A percentile compares a stretch with the other conserved stretches of the same genome.
Evolutionary conservation across 2,888 invertebrate species (phyloP).

Genomic region (Oscheius sp.): DNA sequence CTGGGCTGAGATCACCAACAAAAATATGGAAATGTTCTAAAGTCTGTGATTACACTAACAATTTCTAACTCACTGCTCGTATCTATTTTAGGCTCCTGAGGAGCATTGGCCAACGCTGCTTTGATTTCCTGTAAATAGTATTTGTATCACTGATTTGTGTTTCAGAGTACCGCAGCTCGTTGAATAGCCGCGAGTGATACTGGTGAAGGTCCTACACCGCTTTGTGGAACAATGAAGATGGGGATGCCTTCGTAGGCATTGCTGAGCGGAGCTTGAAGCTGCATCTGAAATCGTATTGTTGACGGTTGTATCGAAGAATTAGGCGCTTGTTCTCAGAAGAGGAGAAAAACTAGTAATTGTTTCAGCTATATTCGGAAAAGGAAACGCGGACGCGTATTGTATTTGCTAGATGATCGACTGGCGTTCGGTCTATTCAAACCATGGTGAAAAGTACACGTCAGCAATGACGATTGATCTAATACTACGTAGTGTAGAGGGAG

Average conservation of each 20-base stretch:
- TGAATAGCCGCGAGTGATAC: constrained; percentile 52
- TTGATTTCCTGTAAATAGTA: constrained; percentile 86
- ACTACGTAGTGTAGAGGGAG: constrained; percentile 25
- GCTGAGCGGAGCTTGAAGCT: constrained; percentile 32
- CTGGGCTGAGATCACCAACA: constrained; percentile 97
- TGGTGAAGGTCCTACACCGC: constrained; percentile 40
- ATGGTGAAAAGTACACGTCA: constrained; percentile 21
- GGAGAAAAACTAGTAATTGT: no score
- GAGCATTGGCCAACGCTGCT: constrained; percentile 97
- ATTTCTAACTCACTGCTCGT: constrained; percentile 81
- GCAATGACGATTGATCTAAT: constrained; percentile 31
- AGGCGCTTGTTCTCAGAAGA: no score
- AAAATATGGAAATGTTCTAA: constrained; percentile 96
- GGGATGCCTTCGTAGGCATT: constrained; percentile 55
- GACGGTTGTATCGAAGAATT: no score
- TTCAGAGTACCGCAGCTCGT: constrained; percentile 43
- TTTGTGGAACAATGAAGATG: constrained; percentile 52
- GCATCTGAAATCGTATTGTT: constrained; percentile 27
- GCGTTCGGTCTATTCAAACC: constrained; percentile 24
- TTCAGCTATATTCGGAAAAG: no score
- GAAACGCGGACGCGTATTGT: background rate
- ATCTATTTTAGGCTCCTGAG: constrained; percentile 79
- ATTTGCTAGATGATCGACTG: background rate
- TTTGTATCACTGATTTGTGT: background rate
- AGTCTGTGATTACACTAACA: constrained; percentile 30